Conservation (phyloP, 37 sponge, comb jelly and placozoan genomes). For the Theonella swinhoei region DNA sequence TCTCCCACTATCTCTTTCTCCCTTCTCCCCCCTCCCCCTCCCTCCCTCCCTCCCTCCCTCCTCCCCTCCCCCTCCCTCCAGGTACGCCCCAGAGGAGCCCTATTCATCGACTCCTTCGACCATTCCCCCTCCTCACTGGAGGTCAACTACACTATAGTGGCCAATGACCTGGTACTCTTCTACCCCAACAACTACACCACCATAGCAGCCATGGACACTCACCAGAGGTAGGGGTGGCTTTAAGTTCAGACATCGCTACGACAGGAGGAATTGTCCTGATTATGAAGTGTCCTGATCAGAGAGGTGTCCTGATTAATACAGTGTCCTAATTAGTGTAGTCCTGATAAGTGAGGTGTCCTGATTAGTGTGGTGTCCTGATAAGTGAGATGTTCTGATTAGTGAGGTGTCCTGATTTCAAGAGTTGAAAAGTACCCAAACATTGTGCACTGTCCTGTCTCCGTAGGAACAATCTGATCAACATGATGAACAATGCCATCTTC, state of each 20-base stretch:
- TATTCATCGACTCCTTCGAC: constrained; percentile 33
- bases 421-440: too few relatives aligned
- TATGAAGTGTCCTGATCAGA: too few relatives aligned
- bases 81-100: constrained; percentile 48
- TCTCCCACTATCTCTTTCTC: too few relatives aligned
- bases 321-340: too few relatives aligned
- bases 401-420: too few relatives aligned
- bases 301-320: too few relatives aligned
- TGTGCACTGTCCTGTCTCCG: not conserved
- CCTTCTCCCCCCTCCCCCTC: too few relatives aligned
- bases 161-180: constrained; percentile 48
- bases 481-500: constrained; percentile 68
- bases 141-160: constrained; percentile 65
- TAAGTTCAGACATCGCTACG: not conserved
- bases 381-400: too few relatives aligned
- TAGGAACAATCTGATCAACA: constrained; percentile 68
- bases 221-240: not conserved
- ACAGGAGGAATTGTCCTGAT: not conserved
- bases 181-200: not conserved
- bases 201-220: not conserved
- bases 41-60: too few relatives aligned
- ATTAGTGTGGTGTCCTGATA: too few relatives aligned
- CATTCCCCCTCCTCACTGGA: not conserved
- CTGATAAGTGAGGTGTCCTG: too few relatives aligned
- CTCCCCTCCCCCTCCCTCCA: too few relatives aligned